Evolutionary conservation across 2,113 vertebrate genomes (phyloP).

Genomic region (Thomomys bottae): DNA sequence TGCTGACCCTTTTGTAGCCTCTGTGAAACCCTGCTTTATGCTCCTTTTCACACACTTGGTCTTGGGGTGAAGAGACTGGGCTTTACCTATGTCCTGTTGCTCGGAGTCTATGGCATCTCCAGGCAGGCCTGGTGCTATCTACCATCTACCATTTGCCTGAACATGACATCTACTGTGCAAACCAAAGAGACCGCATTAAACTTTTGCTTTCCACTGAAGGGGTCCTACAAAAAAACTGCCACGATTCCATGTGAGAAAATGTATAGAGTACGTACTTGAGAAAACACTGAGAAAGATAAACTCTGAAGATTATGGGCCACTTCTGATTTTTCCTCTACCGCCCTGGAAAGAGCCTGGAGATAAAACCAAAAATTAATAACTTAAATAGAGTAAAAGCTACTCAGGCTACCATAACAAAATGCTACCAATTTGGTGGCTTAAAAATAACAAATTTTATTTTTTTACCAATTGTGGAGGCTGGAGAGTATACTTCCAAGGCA

Average conservation of each 20-base stretch:
- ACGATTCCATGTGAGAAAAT: neutral
- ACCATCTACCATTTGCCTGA: neutral
- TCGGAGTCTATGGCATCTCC: neutral
- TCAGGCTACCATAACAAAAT: neutral
- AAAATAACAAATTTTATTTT: neutral
- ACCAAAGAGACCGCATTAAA: neutral
- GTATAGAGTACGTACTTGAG: neutral
- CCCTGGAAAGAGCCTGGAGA: slow-evolving; percentile 12
- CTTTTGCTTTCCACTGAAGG: neutral
- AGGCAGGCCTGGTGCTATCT: neutral
- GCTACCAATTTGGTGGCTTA: neutral
- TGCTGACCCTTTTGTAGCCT: neutral
- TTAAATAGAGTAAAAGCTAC: neutral
- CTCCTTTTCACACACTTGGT: neutral
- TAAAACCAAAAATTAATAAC: neutral
- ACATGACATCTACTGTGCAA: neutral
- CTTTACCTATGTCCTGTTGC: neutral
- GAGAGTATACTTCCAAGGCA: neutral
- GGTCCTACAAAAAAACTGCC: neutral
- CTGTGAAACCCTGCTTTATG: neutral
- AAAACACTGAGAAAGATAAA: slow-evolving; percentile 25
- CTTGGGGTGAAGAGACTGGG: neutral
- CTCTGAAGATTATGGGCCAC: neutral
- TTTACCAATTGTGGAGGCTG: neutral
- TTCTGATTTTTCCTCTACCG: slow-evolving; percentile 22